phyloP scores from a whole-genome alignment of 2,113 vertebrate genomes.

The Mystacornis crossleyi region DNA sequence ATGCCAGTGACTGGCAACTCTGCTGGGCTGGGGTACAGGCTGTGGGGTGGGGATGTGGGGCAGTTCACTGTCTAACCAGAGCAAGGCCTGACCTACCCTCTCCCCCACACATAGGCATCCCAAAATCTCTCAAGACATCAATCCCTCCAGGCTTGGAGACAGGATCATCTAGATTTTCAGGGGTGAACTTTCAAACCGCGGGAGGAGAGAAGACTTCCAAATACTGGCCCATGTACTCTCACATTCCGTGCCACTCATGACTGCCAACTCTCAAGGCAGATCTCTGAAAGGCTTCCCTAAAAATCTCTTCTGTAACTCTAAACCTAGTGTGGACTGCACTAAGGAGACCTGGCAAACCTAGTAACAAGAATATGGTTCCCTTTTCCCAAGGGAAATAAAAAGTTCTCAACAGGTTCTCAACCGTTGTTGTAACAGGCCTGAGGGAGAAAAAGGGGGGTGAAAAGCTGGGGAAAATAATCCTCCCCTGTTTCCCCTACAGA shows the following conservation, averaged over 20 bases:
- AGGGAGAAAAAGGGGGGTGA: neutral
- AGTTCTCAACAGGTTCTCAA: neutral
- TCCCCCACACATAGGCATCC: neutral
- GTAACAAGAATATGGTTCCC: neutral
- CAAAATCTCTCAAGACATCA: fast-evolving
- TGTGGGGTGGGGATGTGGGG: neutral
- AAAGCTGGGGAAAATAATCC: neutral
- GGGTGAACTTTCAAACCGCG: neutral
- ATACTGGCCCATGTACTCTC: neutral
- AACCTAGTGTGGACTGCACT: neutral
- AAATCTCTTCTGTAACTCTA: neutral
- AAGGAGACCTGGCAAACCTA: neutral
- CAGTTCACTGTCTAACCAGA: neutral
- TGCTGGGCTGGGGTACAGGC: neutral
- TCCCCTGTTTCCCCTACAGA: neutral
- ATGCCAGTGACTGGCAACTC: neutral
- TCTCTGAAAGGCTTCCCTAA: neutral
- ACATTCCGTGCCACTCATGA: neutral
- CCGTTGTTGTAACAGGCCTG: neutral
- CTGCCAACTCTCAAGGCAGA: neutral
- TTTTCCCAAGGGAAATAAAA: neutral
- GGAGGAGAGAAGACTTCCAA: neutral
- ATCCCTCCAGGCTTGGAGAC: neutral
- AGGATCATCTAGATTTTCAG: neutral
- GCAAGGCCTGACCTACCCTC: fast-evolving